A percentile compares a stretch with the other conserved stretches of the same genome.
Conservation (phyloP, 2,888 invertebrate genomes). For the Drosophila mimica region DNA sequence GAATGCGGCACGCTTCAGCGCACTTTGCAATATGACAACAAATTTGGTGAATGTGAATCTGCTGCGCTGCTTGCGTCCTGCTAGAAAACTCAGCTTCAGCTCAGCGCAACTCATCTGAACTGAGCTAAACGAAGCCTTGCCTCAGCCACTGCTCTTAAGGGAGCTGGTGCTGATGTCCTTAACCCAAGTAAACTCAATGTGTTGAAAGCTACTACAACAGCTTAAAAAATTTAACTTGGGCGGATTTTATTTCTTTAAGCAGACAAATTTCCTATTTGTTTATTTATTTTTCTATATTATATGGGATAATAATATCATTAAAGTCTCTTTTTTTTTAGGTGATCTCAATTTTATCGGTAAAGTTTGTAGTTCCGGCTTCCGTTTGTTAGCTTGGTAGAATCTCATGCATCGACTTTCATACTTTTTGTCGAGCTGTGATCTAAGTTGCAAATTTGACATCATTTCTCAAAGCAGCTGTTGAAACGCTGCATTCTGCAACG, state of each 20-base stretch:
- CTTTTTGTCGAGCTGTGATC: not conserved
- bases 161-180: constrained; percentile 6
- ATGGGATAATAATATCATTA: not conserved
- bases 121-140: constrained; percentile 13
- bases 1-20: constrained; percentile 69
- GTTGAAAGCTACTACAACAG: not conserved
- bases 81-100: constrained; percentile 7
- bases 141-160: constrained; percentile 1
- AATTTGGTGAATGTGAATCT: constrained; percentile 31
- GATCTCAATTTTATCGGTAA: not conserved
- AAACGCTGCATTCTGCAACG: not conserved
- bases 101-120: constrained; percentile 27
- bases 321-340: not conserved
- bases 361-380: not conserved
- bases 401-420: not conserved
- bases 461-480: not conserved
- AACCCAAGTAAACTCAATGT: not conserved
- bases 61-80: constrained; percentile 14
- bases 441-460: not conserved
- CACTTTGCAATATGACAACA: constrained; percentile 71
- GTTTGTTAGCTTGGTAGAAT: not conserved
- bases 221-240: not conserved
- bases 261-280: not conserved
- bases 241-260: not conserved
- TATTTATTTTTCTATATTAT: not conserved